phyloP scores from a whole-genome alignment of 2,888 invertebrate species.

The Vesta saturnalis region DNA sequence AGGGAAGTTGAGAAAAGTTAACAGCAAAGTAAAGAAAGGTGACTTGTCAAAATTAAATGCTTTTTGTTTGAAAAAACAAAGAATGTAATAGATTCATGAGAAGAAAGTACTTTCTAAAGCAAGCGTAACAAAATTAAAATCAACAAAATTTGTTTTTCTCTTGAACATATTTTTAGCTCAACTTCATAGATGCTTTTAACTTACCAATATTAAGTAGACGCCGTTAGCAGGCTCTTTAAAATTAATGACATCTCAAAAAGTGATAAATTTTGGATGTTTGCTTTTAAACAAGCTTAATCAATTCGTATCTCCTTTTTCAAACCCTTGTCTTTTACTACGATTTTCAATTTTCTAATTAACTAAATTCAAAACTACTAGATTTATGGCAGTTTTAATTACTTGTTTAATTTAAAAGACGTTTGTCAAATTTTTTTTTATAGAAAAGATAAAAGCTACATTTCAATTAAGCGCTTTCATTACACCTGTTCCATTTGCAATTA shows the following conservation, averaged over 20 bases:
- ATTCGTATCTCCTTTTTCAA: neutral
- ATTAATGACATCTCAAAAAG: constrained; percentile 1
- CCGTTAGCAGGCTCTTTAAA: neutral
- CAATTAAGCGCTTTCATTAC: constrained; percentile 27
- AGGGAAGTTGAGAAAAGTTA: too few relatives aligned
- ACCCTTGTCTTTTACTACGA: neutral
- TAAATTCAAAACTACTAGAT: neutral
- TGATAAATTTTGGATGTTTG: neutral
- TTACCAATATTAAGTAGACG: constrained; percentile 1
- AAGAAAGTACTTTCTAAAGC: neutral
- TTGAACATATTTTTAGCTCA: neutral
- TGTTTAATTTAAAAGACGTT: neutral
- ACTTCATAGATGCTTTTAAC: constrained; percentile 1
- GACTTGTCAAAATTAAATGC: too few relatives aligned
- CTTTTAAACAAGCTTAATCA: neutral
- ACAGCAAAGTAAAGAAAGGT: too few relatives aligned
- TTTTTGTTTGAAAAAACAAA: too few relatives aligned
- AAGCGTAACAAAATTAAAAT: neutral
- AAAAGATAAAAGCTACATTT: constrained; percentile 17
- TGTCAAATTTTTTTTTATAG: neutral
- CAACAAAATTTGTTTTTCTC: constrained; percentile 1
- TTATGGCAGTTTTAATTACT: neutral
- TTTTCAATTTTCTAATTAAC: neutral
- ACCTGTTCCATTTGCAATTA: constrained; percentile 27
- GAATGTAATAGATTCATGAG: neutral